Conservation (phyloP, 2,113 vertebrate species). For the Nannospalax galili region DNA sequence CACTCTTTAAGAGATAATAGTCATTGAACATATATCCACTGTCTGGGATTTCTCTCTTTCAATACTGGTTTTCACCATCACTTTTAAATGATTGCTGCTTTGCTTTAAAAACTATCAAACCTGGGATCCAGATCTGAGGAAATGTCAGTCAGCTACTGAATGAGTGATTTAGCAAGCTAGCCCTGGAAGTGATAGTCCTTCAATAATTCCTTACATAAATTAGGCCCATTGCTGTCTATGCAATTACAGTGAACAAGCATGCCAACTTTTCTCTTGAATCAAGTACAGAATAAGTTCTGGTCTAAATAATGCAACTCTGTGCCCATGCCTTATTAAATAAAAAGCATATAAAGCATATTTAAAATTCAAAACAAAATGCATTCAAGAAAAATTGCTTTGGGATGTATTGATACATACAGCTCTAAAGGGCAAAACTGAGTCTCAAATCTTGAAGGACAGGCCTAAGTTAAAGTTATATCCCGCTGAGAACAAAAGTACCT, state of each 20-base stretch:
- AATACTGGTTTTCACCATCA: slow-evolving; percentile 14
- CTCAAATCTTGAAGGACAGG: slow-evolving; percentile 5
- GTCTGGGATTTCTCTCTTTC: slow-evolving; percentile 19
- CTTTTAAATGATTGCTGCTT: slow-evolving; percentile 63
- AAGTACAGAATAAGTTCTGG: slow-evolving; percentile 68
- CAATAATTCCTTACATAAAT: slow-evolving; percentile 68
- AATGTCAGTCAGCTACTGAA: slow-evolving; percentile 35
- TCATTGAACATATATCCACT: slow-evolving; percentile 8
- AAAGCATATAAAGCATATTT: slow-evolving; percentile 56
- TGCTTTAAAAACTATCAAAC: slow-evolving; percentile 57
- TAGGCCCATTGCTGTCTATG: slow-evolving; percentile 58
- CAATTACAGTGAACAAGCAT: slow-evolving; percentile 55
- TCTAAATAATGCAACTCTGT: slow-evolving; percentile 75
- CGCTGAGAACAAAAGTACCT: neutral
- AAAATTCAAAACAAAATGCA: slow-evolving; percentile 50
- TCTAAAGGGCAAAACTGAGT: slow-evolving; percentile 27
- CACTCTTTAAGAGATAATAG: slow-evolving; percentile 50
- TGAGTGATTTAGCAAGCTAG: slow-evolving; percentile 50
- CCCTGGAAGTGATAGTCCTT: slow-evolving; percentile 33
- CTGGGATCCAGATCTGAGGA: slow-evolving; percentile 11
- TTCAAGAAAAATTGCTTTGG: slow-evolving; percentile 66
- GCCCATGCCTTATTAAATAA: slow-evolving; percentile 71
- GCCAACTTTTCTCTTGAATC: slow-evolving; percentile 55
- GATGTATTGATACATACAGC: neutral
- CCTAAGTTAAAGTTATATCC: neutral